Evolutionary conservation across 2,113 vertebrate species (phyloP).

Genomic region (Notothenia coriiceps): DNA sequence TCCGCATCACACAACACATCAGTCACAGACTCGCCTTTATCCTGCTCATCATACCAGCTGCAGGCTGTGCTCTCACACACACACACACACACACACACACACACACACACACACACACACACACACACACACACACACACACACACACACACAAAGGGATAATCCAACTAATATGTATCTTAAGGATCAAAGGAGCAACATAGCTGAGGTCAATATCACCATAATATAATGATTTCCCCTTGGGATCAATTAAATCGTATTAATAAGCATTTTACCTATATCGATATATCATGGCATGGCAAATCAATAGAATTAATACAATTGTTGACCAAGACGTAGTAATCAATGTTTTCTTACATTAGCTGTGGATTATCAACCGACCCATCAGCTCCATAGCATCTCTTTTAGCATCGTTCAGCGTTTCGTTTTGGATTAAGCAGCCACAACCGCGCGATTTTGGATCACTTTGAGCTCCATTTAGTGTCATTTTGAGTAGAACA

Average conservation of each 20-base stretch:
- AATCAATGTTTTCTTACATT: not conserved
- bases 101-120: not conserved
- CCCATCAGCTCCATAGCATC: no score
- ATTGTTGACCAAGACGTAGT: not conserved
- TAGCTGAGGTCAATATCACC: not conserved
- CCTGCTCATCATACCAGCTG: conserved; percentile 51
- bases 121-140: no score
- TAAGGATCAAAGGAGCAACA: not conserved
- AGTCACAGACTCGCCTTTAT: conserved; percentile 61
- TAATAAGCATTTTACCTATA: not conserved
- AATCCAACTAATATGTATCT: not conserved
- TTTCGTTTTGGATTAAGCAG: no score
- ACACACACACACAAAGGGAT: not conserved
- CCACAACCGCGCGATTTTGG: no score
- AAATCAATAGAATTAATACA: not conserved
- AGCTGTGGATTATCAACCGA: not conserved
- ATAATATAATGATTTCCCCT: not conserved
- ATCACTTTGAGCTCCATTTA: no score
- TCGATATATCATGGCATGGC: not conserved
- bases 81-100: conserved; percentile 37
- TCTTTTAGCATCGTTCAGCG: no score
- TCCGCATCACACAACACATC: conserved; percentile 56
- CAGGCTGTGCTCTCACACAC: conserved; percentile 47
- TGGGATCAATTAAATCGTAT: not conserved
- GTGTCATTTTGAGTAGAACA: not conserved